Percentiles rank a stretch among this genome's conserved stretches.
Conservation (phyloP, 2,797 vertebrate species). For the Gallinago stenura region DNA sequence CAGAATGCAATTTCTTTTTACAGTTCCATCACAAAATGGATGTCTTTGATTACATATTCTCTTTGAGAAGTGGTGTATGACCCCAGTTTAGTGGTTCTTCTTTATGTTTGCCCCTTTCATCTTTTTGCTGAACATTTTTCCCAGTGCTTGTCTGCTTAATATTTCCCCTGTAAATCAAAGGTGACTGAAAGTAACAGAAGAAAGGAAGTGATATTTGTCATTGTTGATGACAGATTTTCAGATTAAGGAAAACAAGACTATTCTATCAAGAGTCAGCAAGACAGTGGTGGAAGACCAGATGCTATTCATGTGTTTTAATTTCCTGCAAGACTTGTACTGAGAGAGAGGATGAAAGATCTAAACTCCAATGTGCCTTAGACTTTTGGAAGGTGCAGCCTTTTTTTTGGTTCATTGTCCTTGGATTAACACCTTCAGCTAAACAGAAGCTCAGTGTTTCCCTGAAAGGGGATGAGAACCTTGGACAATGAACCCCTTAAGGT, state of each 20-base stretch:
- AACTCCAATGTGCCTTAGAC: neutral
- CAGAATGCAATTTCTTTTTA: slow-evolving; percentile 1
- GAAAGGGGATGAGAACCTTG: neutral
- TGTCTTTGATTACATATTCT: slow-evolving; percentile 18
- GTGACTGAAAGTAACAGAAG: slow-evolving; percentile 10
- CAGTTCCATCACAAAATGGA: neutral
- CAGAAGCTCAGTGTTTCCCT: neutral
- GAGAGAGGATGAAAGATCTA: neutral
- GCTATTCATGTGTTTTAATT: neutral
- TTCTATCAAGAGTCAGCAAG: neutral
- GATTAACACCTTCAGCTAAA: neutral
- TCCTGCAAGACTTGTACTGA: neutral
- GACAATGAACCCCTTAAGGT: neutral
- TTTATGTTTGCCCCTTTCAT: slow-evolving; percentile 24
- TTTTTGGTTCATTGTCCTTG: neutral
- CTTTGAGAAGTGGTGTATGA: slow-evolving; percentile 42
- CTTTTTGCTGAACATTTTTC: neutral
- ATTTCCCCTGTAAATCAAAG: slow-evolving; percentile 41
- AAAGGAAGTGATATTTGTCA: slow-evolving; percentile 24
- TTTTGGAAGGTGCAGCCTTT: neutral
- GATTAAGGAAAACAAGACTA: neutral
- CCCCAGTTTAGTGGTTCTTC: neutral
- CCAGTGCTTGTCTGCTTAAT: neutral
- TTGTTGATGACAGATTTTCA: slow-evolving; percentile 35
- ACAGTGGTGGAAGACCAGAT: neutral